These are phyloP conservation scores for Pyrrhia umbra DNA, from an alignment of 2,888 invertebrate species.

Conservation along the genomic window DNA sequence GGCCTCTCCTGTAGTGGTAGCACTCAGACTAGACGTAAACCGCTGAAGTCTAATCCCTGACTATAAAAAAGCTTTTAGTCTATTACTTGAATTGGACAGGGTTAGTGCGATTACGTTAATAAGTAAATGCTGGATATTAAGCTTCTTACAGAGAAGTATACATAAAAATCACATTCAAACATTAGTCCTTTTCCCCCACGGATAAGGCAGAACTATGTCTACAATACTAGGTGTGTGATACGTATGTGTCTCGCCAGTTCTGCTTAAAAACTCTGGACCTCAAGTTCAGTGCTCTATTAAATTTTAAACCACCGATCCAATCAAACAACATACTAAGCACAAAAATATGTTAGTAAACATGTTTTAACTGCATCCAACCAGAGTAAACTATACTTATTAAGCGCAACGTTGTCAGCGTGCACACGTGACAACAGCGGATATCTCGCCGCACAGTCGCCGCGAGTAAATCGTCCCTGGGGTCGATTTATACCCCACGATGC, in stretches of 20 bases:
- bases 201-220: no score
- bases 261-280: no score
- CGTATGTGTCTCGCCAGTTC: no score
- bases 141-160: not conserved
- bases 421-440: slow-evolving; percentile 1
- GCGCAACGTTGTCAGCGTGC: not conserved
- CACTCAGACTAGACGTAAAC: slow-evolving; percentile 36
- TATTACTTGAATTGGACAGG: slow-evolving; percentile 20
- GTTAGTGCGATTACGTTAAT: slow-evolving; percentile 27
- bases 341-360: no score
- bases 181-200: no score
- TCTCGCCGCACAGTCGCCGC: slow-evolving; percentile 19
- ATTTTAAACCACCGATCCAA: no score
- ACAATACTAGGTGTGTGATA: no score
- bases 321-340: no score
- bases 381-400: slow-evolving; percentile 7
- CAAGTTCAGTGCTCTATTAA: no score
- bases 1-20: not conserved
- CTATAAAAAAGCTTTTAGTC: slow-evolving; percentile 48
- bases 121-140: slow-evolving; percentile 3
- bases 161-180: not conserved
- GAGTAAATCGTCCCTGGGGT: slow-evolving; percentile 10
- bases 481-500: slow-evolving; percentile 20
- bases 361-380: not conserved
- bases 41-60: slow-evolving; percentile 19